Evolutionary conservation across 2,113 vertebrate genomes (phyloP), one percentile per base, ranked within the genome.

Genomic region (Myotis brandtii): DNA sequence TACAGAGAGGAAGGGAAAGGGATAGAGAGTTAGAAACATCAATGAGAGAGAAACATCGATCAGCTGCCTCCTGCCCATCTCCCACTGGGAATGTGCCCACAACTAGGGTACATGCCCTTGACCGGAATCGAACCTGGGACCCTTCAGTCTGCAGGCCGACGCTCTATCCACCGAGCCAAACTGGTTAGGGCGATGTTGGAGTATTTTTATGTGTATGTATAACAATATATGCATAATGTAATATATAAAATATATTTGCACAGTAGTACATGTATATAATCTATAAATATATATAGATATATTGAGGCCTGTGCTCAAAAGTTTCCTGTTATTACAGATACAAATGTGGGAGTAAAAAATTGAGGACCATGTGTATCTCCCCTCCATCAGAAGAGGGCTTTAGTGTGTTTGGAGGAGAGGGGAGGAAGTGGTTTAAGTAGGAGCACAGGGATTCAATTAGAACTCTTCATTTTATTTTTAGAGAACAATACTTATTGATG

Each of bases 401-500:
- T n/a, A 54, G 17, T 46, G 56, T 86, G 4, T 72, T 80, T 79
- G 34, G 54, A 76, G 4, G 46, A 76, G 34, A 67, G 43, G 7
- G 48, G 6, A 2, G n/a, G 9, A 4, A n/a, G 37, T 80, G 17
- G 50, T 81, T 96, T 93, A 89, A 85, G 56, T 52, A 88, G 59
- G 37, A 85, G 56, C 30, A 52, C 16, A 81, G 18, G 2, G 20
- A 93, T 93, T 95, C 43, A 82, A 23, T 37, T 93, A 79, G 20
- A 82, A 79, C 6, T 21, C 69, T 82, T 93, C 27, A 86, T 83
- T 95, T 92, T 86, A 43, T 84, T 92, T 96, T 46, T 79, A 94
- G 95, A 94, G 66, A 88, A 43, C 23, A 69, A 64, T 54, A 88
- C 70, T 91, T 75, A 27, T 80, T 95, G 43, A 48, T 94, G 83